Evolutionary conservation across 2,888 invertebrate species (phyloP).

Genomic region (Leucania comma): DNA sequence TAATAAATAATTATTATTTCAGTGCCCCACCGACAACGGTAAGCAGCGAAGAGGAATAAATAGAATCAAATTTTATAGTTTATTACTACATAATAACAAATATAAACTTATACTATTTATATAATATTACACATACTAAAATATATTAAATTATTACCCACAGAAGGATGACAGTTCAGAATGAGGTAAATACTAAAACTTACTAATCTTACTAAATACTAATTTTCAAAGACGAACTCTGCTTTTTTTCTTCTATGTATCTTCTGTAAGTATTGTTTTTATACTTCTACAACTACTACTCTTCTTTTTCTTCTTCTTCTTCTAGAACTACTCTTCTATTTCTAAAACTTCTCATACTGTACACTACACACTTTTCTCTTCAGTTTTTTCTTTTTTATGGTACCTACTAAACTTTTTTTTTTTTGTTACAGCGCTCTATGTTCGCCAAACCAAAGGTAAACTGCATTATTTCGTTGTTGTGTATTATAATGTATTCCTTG

Average conservation of each 20-base stretch:
- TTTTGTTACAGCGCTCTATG: slow-evolving; percentile 55
- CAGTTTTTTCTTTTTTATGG: not conserved
- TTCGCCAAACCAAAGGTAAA: slow-evolving; percentile 44
- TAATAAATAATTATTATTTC: slow-evolving; percentile 30
- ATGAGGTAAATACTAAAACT: slow-evolving; percentile 48
- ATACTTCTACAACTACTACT: too few relatives aligned
- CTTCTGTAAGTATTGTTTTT: not conserved
- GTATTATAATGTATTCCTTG: not conserved
- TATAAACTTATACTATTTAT: slow-evolving; percentile 10
- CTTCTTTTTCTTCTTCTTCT: too few relatives aligned
- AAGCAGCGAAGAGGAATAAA: slow-evolving; percentile 37
- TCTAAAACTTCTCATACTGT: too few relatives aligned
- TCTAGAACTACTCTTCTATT: too few relatives aligned
- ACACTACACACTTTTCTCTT: slow-evolving; percentile 22
- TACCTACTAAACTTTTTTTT: not conserved
- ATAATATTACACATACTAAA: slow-evolving; percentile 20
- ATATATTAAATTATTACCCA: slow-evolving; percentile 19
- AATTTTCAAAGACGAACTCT: slow-evolving; percentile 56
- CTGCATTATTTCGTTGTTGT: not conserved
- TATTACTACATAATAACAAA: slow-evolving; percentile 12
- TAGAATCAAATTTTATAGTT: slow-evolving; percentile 9
- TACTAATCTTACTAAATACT: not conserved
- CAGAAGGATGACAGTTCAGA: slow-evolving; percentile 14
- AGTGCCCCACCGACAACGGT: slow-evolving; percentile 43
- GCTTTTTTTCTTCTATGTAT: not conserved